phyloP scores from a whole-genome alignment of 2,797 vertebrate genomes.

The Peromyscus nudipes region DNA sequence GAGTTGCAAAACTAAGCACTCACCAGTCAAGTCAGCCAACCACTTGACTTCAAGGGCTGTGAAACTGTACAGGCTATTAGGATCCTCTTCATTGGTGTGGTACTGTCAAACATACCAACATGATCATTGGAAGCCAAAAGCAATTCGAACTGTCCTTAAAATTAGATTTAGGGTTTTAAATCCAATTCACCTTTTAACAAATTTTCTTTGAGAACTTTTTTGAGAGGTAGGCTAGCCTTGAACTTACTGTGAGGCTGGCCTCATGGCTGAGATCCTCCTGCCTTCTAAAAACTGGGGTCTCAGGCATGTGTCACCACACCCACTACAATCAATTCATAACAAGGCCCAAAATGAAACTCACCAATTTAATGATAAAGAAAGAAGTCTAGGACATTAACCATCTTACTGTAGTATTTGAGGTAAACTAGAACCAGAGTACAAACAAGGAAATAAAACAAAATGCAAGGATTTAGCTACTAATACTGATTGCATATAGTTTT shows the following conservation, averaged over 20 bases:
- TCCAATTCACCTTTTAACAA: neutral
- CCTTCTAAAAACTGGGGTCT: neutral
- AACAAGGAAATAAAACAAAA: conserved; percentile 60
- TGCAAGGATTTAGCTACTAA: conserved; percentile 53
- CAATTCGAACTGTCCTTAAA: conserved; percentile 24
- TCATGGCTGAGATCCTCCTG: neutral
- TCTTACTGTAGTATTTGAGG: conserved; percentile 31
- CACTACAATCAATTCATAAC: conserved; percentile 44
- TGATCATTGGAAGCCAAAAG: conserved; percentile 2
- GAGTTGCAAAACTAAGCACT: conserved; percentile 2
- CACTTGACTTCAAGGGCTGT: neutral
- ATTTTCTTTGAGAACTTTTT: neutral
- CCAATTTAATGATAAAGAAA: conserved; percentile 51
- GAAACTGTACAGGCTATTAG: conserved; percentile 16
- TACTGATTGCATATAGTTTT: conserved; percentile 1
- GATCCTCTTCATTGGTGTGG: neutral
- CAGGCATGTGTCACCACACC: neutral
- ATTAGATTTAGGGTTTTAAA: neutral
- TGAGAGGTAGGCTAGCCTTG: neutral
- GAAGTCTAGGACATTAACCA: neutral
- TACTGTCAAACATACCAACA: conserved; percentile 34
- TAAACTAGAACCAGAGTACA: conserved; percentile 30
- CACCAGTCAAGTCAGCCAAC: conserved; percentile 18
- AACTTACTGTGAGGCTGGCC: neutral
- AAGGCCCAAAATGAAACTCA: conserved; percentile 53